Evolutionary conservation across 1,140 invertebrate species (phyloP).

Genomic region (Nasonia giraulti): DNA sequence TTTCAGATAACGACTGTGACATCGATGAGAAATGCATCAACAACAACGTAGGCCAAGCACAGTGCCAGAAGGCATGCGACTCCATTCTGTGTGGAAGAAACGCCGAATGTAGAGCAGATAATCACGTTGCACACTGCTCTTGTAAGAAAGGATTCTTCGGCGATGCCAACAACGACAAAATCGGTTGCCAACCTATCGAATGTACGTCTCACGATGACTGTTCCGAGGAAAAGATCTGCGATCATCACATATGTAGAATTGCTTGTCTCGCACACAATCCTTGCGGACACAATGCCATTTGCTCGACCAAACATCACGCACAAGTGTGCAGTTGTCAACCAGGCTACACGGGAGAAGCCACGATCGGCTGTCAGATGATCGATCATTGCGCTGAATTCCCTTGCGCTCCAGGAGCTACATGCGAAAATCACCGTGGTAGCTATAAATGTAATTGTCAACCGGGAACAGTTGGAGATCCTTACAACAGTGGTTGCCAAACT

Average conservation of each 20-base stretch:
- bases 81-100: constrained; percentile 86
- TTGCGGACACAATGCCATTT: constrained; percentile 88
- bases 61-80: constrained; percentile 83
- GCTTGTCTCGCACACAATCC: constrained; percentile 87
- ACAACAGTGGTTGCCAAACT: constrained; percentile 84
- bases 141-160: constrained; percentile 87
- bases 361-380: constrained; percentile 81
- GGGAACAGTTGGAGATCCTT: constrained; percentile 88
- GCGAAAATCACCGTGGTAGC: constrained; percentile 87
- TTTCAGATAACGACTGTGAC: constrained; percentile 81
- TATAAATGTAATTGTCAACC: constrained; percentile 87
- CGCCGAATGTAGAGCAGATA: constrained; percentile 82
- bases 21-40: constrained; percentile 80
- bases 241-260: constrained; percentile 87
- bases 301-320: constrained; percentile 85
- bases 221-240: constrained; percentile 87
- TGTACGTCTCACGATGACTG: constrained; percentile 84
- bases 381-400: constrained; percentile 85
- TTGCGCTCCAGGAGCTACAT: constrained; percentile 88
- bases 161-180: constrained; percentile 81
- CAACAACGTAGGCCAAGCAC: constrained; percentile 81
- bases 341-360: constrained; percentile 87
- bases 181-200: constrained; percentile 86
- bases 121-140: constrained; percentile 83
- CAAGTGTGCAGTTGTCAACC: constrained; percentile 87